Percentiles rank a stretch among this genome's conserved stretches.
Conservation (phyloP, 2,797 vertebrate genomes). For the Dermochelys coriacea region DNA sequence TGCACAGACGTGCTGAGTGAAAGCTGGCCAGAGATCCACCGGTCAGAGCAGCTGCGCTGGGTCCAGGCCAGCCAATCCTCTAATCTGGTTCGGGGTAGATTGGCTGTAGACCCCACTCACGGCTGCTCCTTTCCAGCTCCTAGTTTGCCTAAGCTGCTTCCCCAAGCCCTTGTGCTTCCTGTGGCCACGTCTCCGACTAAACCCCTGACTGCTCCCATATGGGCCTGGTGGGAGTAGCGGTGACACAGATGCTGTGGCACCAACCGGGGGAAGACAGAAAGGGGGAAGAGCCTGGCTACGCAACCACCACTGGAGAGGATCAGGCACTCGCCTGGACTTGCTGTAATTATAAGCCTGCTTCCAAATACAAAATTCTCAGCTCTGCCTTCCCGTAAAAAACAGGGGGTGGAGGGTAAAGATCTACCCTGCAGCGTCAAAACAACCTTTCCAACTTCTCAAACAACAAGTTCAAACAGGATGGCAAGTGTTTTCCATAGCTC, state of each 20-base stretch:
- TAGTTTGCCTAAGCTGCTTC: neutral
- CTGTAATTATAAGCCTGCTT: conserved; percentile 28
- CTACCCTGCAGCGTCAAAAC: conserved; percentile 66
- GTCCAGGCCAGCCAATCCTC: neutral
- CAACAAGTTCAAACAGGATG: conserved; percentile 66
- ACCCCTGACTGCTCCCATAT: neutral
- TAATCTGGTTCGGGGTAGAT: neutral
- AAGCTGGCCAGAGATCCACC: neutral
- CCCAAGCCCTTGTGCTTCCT: neutral
- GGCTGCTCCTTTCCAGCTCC: conserved; percentile 18
- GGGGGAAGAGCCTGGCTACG: neutral
- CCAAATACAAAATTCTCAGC: conserved; percentile 30
- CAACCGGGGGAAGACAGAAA: accelerated
- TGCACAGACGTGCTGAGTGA: neutral
- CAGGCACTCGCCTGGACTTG: conserved; percentile 18
- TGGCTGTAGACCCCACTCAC: neutral
- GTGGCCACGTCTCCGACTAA: neutral
- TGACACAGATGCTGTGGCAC: neutral
- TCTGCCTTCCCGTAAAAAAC: conserved; percentile 24
- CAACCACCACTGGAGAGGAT: neutral
- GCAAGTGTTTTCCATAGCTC: conserved; percentile 48
- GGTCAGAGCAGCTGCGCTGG: conserved; percentile 51
- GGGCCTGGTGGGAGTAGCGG: neutral
- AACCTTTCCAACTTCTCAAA: conserved; percentile 54
- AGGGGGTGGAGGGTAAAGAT: conserved; percentile 50